phyloP scores from a whole-genome alignment of 1,140 invertebrate species.

The Drosophila saltans region DNA sequence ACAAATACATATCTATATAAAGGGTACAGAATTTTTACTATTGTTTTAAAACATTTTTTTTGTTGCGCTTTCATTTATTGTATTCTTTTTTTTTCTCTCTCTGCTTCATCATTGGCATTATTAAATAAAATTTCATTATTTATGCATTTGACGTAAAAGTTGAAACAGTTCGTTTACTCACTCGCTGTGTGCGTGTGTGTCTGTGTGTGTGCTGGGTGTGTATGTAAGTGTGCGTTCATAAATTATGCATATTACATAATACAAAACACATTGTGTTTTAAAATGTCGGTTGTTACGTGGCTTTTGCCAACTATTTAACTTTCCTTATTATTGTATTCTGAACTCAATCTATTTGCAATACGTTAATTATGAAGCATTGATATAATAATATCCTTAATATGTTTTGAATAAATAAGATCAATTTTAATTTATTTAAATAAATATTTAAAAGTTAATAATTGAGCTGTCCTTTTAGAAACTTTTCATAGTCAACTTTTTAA shows the following conservation, averaged over 20 bases:
- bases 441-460: no score
- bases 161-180: constrained; percentile 15
- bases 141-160: constrained; percentile 47
- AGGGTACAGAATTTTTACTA: constrained; percentile 20
- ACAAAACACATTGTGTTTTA: constrained; percentile 6
- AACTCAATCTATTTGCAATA: not conserved
- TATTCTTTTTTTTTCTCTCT: constrained; percentile 13
- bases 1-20: no score
- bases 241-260: constrained; percentile 31
- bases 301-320: constrained; percentile 7
- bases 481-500: no score
- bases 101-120: constrained; percentile 45
- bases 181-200: not conserved
- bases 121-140: constrained; percentile 71
- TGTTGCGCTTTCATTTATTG: constrained; percentile 41
- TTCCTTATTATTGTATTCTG: constrained; percentile 1
- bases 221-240: constrained; percentile 17
- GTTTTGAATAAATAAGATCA: no score
- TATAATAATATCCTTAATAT: no score
- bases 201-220: no score
- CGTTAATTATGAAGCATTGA: not conserved
- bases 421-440: not conserved
- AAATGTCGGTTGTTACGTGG: constrained; percentile 8
- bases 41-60: constrained; percentile 51
- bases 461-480: no score